These are phyloP conservation scores for Scaptomyza pallida DNA, from an alignment of 1,140 invertebrate genomes.

Conservation along the genomic window DNA sequence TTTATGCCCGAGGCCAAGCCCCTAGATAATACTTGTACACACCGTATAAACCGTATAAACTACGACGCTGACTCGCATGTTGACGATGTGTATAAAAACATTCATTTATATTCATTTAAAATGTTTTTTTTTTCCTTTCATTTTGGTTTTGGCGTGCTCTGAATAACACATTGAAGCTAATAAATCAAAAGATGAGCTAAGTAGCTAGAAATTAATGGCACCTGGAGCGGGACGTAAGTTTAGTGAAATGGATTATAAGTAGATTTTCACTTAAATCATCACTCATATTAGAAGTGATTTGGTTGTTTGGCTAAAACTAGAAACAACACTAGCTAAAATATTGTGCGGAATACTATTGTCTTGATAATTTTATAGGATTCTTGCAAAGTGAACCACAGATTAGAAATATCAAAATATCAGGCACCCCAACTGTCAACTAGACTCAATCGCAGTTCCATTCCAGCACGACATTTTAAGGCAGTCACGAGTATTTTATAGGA, in stretches of 20 bases:
- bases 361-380: conserved; percentile 44
- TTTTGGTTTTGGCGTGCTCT: not conserved
- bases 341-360: conserved; percentile 48
- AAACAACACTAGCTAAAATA: conserved; percentile 38
- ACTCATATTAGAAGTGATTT: not conserved
- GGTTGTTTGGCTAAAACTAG: not conserved
- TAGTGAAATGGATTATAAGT: conserved; percentile 4
- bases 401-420: conserved; percentile 30
- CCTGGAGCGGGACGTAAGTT: conserved; percentile 15
- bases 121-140: conserved; percentile 8
- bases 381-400: conserved; percentile 13
- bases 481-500: conserved; percentile 40
- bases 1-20: conserved; percentile 52
- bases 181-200: conserved; percentile 53
- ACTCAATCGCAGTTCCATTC: conserved; percentile 70
- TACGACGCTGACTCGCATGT: conserved; percentile 12
- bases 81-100: conserved; percentile 40
- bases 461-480: conserved; percentile 49
- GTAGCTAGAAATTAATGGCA: conserved; percentile 40
- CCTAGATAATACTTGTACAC: conserved; percentile 44
- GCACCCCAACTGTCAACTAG: no score
- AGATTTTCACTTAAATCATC: not conserved
- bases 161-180: conserved; percentile 35
- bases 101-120: conserved; percentile 44
- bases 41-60: conserved; percentile 19